A percentile compares a stretch with the other conserved stretches of the same genome.
Evolutionary conservation across 2,797 vertebrate species (phyloP).

Genomic region (Rhynchonycteris naso): DNA sequence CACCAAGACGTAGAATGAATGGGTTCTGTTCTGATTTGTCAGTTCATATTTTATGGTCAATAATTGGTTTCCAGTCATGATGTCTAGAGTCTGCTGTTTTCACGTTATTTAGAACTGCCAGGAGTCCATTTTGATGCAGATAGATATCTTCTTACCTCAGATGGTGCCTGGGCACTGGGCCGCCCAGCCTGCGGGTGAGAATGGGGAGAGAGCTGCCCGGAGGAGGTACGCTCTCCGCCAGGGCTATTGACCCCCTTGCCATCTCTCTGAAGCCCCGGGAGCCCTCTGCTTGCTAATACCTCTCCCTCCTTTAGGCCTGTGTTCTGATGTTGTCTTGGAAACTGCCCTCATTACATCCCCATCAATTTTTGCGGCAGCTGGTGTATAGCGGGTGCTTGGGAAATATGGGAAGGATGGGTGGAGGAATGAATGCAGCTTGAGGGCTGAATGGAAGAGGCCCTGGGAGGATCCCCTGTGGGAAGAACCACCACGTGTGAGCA

Average conservation of each 20-base stretch:
- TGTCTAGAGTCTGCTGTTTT: background rate
- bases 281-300: background rate
- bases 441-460: background rate
- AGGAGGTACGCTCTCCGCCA: background rate
- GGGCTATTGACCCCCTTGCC: fast-evolving
- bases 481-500: background rate
- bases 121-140: background rate
- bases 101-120: background rate
- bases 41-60: background rate
- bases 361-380: background rate
- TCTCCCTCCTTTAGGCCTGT: background rate
- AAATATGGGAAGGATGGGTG: background rate
- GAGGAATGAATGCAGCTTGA: background rate
- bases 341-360: fast-evolving
- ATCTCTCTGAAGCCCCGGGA: fast-evolving
- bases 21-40: background rate
- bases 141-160: background rate
- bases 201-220: fast-evolving
- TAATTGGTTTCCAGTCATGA: background rate
- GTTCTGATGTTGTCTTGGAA: background rate
- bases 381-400: background rate
- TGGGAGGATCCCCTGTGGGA: background rate
- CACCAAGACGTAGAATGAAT: background rate
- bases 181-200: background rate
- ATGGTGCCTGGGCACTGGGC: too few species aligned